Conservation (phyloP, 2,888 invertebrate genomes). For the Eurytoma californica region DNA sequence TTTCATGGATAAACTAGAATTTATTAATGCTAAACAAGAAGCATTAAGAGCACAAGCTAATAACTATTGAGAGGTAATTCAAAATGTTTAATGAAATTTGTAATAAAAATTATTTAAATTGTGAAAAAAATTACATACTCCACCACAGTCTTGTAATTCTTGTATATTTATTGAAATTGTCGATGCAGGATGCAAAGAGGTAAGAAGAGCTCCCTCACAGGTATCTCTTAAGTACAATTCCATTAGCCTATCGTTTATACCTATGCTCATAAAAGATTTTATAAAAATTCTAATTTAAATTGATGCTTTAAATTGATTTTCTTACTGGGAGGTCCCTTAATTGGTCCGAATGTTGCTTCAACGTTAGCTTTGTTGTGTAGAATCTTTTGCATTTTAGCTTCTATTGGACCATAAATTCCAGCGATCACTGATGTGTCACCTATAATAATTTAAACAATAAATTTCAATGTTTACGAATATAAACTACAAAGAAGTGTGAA, state of each 20-base stretch:
- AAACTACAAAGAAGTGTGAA: not conserved
- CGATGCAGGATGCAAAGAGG: conserved; percentile 87
- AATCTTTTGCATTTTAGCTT: conserved; percentile 85
- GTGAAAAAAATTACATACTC: conserved; percentile 77
- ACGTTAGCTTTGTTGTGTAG: conserved; percentile 87
- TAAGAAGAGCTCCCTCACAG: conserved; percentile 84
- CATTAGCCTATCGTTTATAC: conserved; percentile 82
- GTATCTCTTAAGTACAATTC: conserved; percentile 86
- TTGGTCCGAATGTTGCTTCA: conserved; percentile 84
- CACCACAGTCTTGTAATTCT: conserved; percentile 90
- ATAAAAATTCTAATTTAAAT: not conserved
- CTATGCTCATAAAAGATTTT: conserved; percentile 66
- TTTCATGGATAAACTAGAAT: conserved; percentile 89
- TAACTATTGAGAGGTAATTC: conserved; percentile 77
- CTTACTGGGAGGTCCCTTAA: conserved; percentile 82
- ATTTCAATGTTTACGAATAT: conserved; percentile 7
- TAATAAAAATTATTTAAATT: not conserved
- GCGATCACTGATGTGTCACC: conserved; percentile 87
- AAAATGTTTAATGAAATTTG: not conserved
- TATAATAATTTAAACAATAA: conserved; percentile 72
- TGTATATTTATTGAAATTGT: conserved; percentile 88
- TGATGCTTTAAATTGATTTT: conserved; percentile 39
- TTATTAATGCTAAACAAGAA: conserved; percentile 87
- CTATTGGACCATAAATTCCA: conserved; percentile 89
- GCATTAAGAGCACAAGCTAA: conserved; percentile 90